Percentiles rank a stretch among this genome's conserved stretches.
Evolutionary conservation across 1,140 invertebrate species (phyloP).

Genomic region (Ericerus pela): DNA sequence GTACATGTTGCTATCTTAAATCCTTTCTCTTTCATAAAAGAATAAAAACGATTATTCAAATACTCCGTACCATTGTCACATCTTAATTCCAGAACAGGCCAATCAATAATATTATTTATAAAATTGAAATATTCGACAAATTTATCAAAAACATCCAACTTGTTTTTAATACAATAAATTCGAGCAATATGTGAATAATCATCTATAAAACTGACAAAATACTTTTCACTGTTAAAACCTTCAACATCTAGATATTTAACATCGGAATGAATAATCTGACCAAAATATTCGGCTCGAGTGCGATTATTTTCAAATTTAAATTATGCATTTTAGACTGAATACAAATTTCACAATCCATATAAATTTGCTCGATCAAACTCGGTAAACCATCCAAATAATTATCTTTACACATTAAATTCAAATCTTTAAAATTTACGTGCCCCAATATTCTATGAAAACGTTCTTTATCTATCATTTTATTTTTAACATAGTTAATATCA

Average conservation of each 20-base stretch:
- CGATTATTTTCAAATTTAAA: too few species aligned
- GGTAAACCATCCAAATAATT: too few species aligned
- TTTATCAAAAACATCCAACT: slow-evolving; percentile 11
- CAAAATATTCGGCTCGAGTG: slow-evolving; percentile 2
- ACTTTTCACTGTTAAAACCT: neutral
- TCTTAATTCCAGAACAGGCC: slow-evolving; percentile 15
- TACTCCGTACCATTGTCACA: slow-evolving; percentile 20
- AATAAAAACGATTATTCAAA: neutral
- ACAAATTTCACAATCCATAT: too few species aligned
- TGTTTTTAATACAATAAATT: slow-evolving; percentile 14
- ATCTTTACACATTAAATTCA: too few species aligned
- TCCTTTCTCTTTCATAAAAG: slow-evolving; percentile 23
- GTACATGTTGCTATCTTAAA: slow-evolving; percentile 23
- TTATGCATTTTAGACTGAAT: too few species aligned
- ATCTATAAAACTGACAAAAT: slow-evolving; percentile 16
- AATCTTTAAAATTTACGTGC: too few species aligned
- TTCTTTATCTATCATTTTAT: too few species aligned
- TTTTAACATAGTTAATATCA: neutral
- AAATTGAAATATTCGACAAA: slow-evolving; percentile 13
- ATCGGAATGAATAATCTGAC: slow-evolving; percentile 14
- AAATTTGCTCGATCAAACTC: too few species aligned
- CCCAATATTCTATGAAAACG: too few species aligned
- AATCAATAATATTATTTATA: neutral
- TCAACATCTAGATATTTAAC: neutral
- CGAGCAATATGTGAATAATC: slow-evolving; percentile 14